Percentiles rank a stretch among this genome's conserved stretches.
Conservation (phyloP, 1,140 invertebrate species). For the Pararge aegeria region DNA sequence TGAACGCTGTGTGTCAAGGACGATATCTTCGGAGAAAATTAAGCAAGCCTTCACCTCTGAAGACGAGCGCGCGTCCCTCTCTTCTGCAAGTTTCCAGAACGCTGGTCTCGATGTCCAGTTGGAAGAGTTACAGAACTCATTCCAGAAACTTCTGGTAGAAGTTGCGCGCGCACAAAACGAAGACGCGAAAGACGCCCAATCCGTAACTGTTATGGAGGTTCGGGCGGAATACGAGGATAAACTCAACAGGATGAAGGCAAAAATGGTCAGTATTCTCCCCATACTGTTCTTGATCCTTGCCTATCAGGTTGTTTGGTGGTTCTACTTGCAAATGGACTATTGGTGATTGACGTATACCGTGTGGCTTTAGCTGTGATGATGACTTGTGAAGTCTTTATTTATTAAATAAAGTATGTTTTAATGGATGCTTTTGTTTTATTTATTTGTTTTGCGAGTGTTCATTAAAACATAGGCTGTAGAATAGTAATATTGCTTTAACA, state of each 20-base stretch:
- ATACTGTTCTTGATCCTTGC: slow-evolving; percentile 68
- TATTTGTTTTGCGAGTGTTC: slow-evolving; percentile 50
- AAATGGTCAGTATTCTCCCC: slow-evolving; percentile 83
- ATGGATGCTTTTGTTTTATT: slow-evolving; percentile 55
- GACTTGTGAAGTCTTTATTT: slow-evolving; percentile 58
- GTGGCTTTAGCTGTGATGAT: slow-evolving; percentile 39
- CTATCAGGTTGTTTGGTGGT: slow-evolving; percentile 73
- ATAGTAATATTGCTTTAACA: slow-evolving; percentile 26
- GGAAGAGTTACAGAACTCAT: slow-evolving; percentile 56
- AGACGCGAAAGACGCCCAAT: slow-evolving; percentile 43
- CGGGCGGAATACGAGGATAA: slow-evolving; percentile 83
- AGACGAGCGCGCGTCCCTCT: slow-evolving; percentile 44
- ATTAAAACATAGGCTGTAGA: slow-evolving; percentile 52
- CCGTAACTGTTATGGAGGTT: slow-evolving; percentile 76
- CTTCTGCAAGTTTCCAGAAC: slow-evolving; percentile 52
- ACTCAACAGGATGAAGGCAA: slow-evolving; percentile 84
- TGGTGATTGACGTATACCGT: slow-evolving; percentile 37
- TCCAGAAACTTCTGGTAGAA: slow-evolving; percentile 64
- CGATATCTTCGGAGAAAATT: slow-evolving; percentile 60
- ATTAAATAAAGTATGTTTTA: slow-evolving; percentile 66
- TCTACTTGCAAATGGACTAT: slow-evolving; percentile 64
- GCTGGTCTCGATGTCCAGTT: slow-evolving; percentile 56
- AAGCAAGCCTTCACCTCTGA: slow-evolving; percentile 62
- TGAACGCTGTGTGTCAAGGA: slow-evolving; percentile 47
- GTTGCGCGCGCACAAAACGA: slow-evolving; percentile 51